These are phyloP conservation scores for Drosophila arawakana DNA, from an alignment of 1,140 invertebrate genomes.

Conservation along the genomic window DNA sequence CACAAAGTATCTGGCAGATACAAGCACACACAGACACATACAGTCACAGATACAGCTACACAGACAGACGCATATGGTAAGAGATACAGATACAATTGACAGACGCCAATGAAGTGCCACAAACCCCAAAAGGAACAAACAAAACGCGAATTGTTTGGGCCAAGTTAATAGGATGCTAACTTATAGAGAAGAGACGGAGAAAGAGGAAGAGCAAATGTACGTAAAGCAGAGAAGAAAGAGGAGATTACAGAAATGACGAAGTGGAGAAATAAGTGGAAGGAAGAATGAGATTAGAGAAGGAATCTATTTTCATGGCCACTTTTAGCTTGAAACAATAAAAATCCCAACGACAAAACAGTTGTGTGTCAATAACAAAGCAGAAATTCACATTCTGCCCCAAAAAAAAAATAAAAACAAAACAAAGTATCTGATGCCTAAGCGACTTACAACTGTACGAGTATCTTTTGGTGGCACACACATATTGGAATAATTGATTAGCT, in stretches of 20 bases:
- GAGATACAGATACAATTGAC: slow-evolving; percentile 24
- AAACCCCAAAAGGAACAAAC: slow-evolving; percentile 13
- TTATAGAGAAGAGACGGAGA: not conserved
- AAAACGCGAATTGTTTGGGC: slow-evolving; percentile 7
- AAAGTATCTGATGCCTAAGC: slow-evolving; percentile 1
- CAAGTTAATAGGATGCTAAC: not conserved
- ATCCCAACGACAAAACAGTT: slow-evolving; percentile 9
- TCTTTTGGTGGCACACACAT: slow-evolving; percentile 1
- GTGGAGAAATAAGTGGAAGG: not conserved
- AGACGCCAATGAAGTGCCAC: slow-evolving; percentile 25
- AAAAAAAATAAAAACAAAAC: not conserved
- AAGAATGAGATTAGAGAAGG: not conserved
- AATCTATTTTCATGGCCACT: slow-evolving; percentile 16
- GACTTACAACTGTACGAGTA: not conserved
- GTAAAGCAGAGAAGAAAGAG: not conserved
- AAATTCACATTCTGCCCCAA: not conserved
- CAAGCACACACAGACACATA: slow-evolving; percentile 5
- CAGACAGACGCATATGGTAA: slow-evolving; percentile 10
- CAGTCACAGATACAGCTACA: not conserved
- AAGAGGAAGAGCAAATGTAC: not conserved
- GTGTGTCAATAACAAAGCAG: slow-evolving; percentile 5
- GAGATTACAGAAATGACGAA: not conserved
- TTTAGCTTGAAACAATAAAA: slow-evolving; percentile 13
- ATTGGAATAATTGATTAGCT: slow-evolving; percentile 7
- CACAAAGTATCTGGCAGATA: slow-evolving; percentile 19